Conservation (phyloP, 2,888 invertebrate genomes). For the Pollenia labialis region DNA sequence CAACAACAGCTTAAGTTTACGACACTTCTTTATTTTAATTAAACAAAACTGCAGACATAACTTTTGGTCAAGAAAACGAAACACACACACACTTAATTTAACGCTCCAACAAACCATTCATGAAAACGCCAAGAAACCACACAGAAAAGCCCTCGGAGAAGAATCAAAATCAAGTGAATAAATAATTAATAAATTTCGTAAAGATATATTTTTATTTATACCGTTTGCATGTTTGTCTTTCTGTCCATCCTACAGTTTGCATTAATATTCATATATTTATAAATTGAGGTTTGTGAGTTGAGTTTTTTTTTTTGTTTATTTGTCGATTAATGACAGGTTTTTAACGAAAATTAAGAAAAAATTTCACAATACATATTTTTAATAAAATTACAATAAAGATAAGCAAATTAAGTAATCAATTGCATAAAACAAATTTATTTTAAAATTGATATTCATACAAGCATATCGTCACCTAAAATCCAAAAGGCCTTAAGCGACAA, state of each 20-base stretch:
- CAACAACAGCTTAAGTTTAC: conserved; percentile 22
- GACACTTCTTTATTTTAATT: conserved; percentile 1
- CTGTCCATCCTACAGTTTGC: not conserved
- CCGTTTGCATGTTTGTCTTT: not conserved
- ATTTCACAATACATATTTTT: not conserved
- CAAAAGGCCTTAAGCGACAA: no score
- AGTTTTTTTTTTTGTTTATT: no score
- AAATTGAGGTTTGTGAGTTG: not conserved
- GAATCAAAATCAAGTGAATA: conserved; percentile 35
- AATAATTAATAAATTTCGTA: conserved; percentile 51
- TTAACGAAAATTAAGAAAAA: not conserved
- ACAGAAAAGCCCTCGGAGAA: not conserved
- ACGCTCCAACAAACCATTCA: not conserved
- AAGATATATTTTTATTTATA: conserved; percentile 9
- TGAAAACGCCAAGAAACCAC: not conserved
- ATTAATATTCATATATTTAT: not conserved
- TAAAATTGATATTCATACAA: no score
- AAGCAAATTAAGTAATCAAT: not conserved
- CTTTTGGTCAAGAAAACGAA: conserved; percentile 21
- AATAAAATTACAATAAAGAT: not conserved
- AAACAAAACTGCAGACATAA: conserved; percentile 25
- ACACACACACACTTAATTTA: no score
- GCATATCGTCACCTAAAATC: no score
- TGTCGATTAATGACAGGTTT: not conserved
- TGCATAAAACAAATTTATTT: not conserved